Evolutionary conservation across 2,113 vertebrate genomes (phyloP), one percentile per base, ranked within the genome.

Genomic region (Ahaetulla prasina): DNA sequence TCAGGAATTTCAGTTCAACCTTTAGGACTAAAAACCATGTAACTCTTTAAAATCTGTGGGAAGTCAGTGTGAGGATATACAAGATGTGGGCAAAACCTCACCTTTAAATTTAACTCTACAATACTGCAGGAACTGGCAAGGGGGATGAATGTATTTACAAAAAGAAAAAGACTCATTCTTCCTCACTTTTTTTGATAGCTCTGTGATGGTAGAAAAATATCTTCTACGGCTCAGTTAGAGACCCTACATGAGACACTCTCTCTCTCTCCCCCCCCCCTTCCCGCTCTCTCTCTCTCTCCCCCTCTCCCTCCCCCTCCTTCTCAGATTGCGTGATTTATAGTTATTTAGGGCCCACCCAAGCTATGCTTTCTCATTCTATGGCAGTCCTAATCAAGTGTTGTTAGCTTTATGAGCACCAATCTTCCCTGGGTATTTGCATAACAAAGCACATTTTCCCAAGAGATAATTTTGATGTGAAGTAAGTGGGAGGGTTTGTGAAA

Each of bases 401-500:
- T 95, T 95, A 85, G 53, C 93, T 91, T 96, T 94, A 94, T 95
- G 94, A 96, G 93, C 49, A 87, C 92, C 88, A 90, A 90, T 94
- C 92, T 94, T 95, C 93, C 94, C 93, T 16, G 3, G 95, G 95
- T 89, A 88, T 94, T 92, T 25, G 45, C 52, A 91, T 93, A 96
- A 96, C 94, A 96, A 96, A 95, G 92, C 90, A 90, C 60, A 90
- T 95, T 95, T 96, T 94, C 92, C 91, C 94, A 3, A n/a, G 60
- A 95, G 91, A 94, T 92, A 52, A 92, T 94, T 94, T 45, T 60
- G 88, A 89, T 0, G 30, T 60, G 94, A 93, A 89, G 93, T 27
- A 91, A 80, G 93, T 0, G 0, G 90, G 25, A n/a, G 0, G 0
- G 49, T 92, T 94, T 89, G 12, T 63, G 95, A 95, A 94, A 39